Evolutionary conservation across 1,140 invertebrate genomes (phyloP).

Genomic region (Araneus ventricosus): DNA sequence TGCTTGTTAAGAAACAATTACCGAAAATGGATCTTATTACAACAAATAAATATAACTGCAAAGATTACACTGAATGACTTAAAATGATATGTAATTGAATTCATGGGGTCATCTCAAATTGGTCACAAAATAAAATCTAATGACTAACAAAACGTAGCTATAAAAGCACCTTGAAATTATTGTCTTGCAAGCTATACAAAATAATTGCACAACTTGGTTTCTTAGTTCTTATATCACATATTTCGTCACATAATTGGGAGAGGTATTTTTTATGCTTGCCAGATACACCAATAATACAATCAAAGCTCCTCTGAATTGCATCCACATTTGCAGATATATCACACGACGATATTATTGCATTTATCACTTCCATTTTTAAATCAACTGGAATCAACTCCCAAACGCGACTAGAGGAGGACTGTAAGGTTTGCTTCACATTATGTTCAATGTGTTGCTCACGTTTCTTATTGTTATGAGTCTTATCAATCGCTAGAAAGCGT

Average conservation of each 20-base stretch:
- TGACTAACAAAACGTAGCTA: not conserved
- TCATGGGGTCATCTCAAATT: not conserved
- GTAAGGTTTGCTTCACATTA: slow-evolving; percentile 49
- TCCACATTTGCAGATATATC: slow-evolving; percentile 61
- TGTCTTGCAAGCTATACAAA: slow-evolving; percentile 67
- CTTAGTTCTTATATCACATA: slow-evolving; percentile 66
- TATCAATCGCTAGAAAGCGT: slow-evolving; percentile 49
- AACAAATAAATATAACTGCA: too few species aligned
- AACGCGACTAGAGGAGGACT: slow-evolving; percentile 48
- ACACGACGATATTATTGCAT: slow-evolving; percentile 58
- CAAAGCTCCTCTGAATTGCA: slow-evolving; percentile 57
- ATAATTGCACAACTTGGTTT: slow-evolving; percentile 57
- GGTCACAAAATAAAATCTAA: not conserved
- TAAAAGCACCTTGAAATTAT: slow-evolving; percentile 65
- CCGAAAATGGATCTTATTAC: too few species aligned
- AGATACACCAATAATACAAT: slow-evolving; percentile 26
- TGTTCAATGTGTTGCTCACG: slow-evolving; percentile 66
- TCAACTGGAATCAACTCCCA: slow-evolving; percentile 68
- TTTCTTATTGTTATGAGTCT: slow-evolving; percentile 56
- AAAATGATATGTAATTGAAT: not conserved
- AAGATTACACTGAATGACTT: not conserved
- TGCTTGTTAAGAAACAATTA: too few species aligned
- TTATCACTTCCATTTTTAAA: slow-evolving; percentile 64
- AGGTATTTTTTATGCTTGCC: slow-evolving; percentile 64
- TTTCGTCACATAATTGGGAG: slow-evolving; percentile 65